phyloP scores from a whole-genome alignment of 2,888 invertebrate genomes.

The Drosophila imparisetae region DNA sequence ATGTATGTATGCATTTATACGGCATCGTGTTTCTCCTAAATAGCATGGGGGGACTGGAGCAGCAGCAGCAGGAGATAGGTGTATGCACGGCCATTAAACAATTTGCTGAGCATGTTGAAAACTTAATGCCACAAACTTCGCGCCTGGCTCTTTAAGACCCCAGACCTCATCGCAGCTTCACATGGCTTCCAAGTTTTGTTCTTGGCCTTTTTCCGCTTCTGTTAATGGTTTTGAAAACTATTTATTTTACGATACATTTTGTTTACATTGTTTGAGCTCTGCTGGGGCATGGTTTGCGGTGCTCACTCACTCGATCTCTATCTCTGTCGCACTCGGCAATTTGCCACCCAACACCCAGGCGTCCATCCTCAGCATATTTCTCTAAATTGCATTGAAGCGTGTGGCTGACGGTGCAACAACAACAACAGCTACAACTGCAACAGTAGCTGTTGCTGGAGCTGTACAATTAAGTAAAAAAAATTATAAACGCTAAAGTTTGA shows the following conservation, averaged over 20 bases:
- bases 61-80: not conserved
- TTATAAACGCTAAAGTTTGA: not conserved
- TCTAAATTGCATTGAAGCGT: constrained; percentile 70
- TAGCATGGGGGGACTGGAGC: not conserved
- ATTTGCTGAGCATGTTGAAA: constrained; percentile 66
- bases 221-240: constrained; percentile 72
- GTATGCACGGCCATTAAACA: constrained; percentile 50
- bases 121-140: constrained; percentile 65
- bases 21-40: constrained; percentile 21
- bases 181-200: constrained; percentile 34
- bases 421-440: constrained; percentile 19
- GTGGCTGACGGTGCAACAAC: constrained; percentile 41
- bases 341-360: constrained; percentile 7
- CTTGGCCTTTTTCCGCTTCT: constrained; percentile 27
- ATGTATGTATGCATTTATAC: constrained; percentile 1
- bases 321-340: not conserved
- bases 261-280: constrained; percentile 66
- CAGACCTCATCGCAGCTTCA: constrained; percentile 26
- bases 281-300: constrained; percentile 46
- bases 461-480: constrained; percentile 19
- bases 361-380: constrained; percentile 57
- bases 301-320: constrained; percentile 4
- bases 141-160: constrained; percentile 49
- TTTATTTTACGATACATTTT: constrained; percentile 78
- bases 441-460: constrained; percentile 13